Evolutionary conservation across 1,140 invertebrate genomes (phyloP).

Genomic region (Dendrolimus kikuchii): DNA sequence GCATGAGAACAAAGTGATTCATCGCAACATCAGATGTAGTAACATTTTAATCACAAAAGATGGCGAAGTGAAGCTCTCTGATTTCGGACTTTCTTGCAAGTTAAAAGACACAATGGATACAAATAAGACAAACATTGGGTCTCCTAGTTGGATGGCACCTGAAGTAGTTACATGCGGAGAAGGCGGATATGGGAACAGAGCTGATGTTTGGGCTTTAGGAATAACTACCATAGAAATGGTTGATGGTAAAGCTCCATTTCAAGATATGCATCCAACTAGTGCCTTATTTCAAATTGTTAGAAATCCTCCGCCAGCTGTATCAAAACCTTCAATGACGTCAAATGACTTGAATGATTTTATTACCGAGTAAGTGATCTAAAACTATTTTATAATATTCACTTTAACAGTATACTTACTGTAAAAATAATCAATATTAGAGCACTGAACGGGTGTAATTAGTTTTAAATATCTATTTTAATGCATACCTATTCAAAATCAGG

Average conservation of each 20-base stretch:
- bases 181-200: conserved; percentile 79
- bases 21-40: conserved; percentile 88
- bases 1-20: conserved; percentile 89
- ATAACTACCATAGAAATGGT: conserved; percentile 94
- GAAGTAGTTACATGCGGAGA: conserved; percentile 74
- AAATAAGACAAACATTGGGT: conserved; percentile 83
- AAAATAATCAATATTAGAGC: no score
- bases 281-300: conserved; percentile 89
- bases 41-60: conserved; percentile 90
- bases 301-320: conserved; percentile 87
- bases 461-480: background rate
- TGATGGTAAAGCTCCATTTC: conserved; percentile 88
- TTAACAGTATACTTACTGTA: no score
- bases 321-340: conserved; percentile 83
- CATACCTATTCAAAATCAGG: no score
- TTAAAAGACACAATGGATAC: conserved; percentile 83
- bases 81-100: conserved; percentile 88
- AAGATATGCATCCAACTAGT: conserved; percentile 89
- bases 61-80: conserved; percentile 87
- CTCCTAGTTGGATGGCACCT: conserved; percentile 94
- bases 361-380: conserved; percentile 76
- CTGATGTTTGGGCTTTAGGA: conserved; percentile 93
- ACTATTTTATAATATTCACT: conserved; percentile 16
- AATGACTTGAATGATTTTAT: conserved; percentile 89
- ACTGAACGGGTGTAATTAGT: no score